Conservation (phyloP, 2,113 vertebrate genomes). For the Aptenodytes forsteri region DNA sequence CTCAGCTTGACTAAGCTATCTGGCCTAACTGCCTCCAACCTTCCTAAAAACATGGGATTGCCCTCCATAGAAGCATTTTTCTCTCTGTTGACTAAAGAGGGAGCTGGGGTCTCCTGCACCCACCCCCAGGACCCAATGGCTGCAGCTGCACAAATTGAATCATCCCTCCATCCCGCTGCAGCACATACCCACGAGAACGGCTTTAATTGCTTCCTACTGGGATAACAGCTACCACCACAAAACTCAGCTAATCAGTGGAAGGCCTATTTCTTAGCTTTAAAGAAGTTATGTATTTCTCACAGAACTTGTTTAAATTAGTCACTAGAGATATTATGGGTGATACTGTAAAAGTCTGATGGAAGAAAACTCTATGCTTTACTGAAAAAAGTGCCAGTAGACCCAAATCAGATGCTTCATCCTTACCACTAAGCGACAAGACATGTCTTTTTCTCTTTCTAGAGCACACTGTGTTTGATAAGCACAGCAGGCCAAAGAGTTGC, state of each 20-base stretch:
- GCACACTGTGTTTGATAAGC: neutral
- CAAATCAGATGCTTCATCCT: neutral
- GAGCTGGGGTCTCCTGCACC: neutral
- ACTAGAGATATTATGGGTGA: neutral
- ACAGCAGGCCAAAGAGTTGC: neutral
- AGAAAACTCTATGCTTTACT: neutral
- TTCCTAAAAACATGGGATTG: neutral
- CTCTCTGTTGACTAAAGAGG: neutral
- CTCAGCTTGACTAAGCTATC: neutral
- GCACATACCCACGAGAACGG: neutral
- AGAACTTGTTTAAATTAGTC: neutral
- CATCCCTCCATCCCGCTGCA: neutral
- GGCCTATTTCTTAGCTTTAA: neutral
- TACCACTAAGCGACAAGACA: neutral
- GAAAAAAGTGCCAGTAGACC: neutral
- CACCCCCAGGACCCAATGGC: neutral
- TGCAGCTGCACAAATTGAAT: neutral
- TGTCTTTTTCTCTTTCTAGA: neutral
- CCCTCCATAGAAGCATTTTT: neutral
- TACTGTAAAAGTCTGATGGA: neutral
- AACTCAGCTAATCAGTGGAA: neutral
- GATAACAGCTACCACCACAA: neutral
- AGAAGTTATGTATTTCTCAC: neutral
- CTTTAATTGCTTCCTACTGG: neutral
- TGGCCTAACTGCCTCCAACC: neutral